phyloP scores from a whole-genome alignment of 2,888 invertebrate species.

The Lumbricus terrestris region DNA sequence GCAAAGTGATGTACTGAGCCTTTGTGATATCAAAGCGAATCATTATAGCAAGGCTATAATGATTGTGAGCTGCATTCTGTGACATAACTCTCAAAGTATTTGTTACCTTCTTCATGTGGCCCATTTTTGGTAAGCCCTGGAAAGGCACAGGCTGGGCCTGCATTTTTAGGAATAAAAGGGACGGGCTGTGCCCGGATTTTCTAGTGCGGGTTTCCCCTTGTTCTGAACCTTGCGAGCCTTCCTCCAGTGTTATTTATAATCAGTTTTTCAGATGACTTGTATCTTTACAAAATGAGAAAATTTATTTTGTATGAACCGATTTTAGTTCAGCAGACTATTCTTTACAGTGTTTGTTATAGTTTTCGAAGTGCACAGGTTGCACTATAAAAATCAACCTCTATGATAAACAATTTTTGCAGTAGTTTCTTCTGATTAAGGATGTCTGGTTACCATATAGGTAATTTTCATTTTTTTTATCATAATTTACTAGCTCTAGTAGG shows the following conservation, averaged over 20 bases:
- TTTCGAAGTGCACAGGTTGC: too few species aligned
- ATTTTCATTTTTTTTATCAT: not conserved
- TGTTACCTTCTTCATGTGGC: not conserved
- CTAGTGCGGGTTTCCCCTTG: not conserved
- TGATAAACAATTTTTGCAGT: not conserved
- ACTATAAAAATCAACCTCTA: too few species aligned
- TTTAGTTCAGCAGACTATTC: not conserved
- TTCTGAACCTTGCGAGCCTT: not conserved
- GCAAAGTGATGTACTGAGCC: not conserved
- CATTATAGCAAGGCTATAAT: not conserved
- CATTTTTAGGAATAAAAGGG: not conserved
- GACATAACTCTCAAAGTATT: not conserved
- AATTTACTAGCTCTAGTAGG: not conserved
- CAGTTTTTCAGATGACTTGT: not conserved
- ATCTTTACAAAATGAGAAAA: not conserved
- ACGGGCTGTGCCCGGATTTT: constrained; percentile 13
- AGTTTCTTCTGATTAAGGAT: not conserved
- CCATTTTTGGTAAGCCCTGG: not conserved
- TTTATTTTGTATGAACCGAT: not conserved
- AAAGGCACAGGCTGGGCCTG: not conserved
- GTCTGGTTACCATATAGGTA: not conserved
- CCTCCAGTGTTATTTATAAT: not conserved
- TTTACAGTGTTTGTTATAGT: not conserved
- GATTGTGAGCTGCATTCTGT: not conserved
- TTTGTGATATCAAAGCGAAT: not conserved